Base-by-base conservation (phyloP, 2,888 invertebrate species). In the Melikaiella ostensackeni region DNA sequence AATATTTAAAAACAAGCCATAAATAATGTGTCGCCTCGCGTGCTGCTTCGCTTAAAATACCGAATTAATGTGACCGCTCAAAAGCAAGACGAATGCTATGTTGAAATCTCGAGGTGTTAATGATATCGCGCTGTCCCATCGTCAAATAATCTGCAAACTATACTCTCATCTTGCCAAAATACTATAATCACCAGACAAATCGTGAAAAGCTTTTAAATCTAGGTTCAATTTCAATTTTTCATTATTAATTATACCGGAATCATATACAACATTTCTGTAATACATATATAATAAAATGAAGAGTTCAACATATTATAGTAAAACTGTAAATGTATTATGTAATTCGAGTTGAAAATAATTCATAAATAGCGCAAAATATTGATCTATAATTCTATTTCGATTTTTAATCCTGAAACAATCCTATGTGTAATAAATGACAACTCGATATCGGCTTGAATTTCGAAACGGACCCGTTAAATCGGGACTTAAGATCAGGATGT, bases 1-100 rank as follows among this genome's bases (percentile, higher is more conserved):
- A 91, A 91, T 91, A 91, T 91, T 91, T 91, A 91, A 91, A 91
- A 91, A 91, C 91, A 91, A 91, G 91, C 91, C 88, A 91, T 91
- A 91, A 91, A 91, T 91, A 90, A 83, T 77, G 77, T 88, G 88
- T 89, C 89, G 88, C 85, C 82, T 86, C 88, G 89, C 88, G 89
- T 88, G 88, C 86, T 88, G 83, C 79, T 77, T 79, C 80, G 82
- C 81, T 86, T 85, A 83, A 86, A 86, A 83, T 84, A 84, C 76
- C 85, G 85, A 87, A 88, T 87, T 88, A 87, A 80, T 83, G 82
- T 77, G 82, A 80, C 81, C 79, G 81, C 80, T 86, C 83, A 85
- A 87, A 87, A 83, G 83, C 85, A 89, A 88, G 89, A 90, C 88
- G 87, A 88, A 90, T 90, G 89, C 87, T 88, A 88, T 90, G 91